Percentiles rank a stretch among this genome's conserved stretches.
phyloP scores from a whole-genome alignment of 2,888 invertebrate species.

The Dugesia japonica region DNA sequence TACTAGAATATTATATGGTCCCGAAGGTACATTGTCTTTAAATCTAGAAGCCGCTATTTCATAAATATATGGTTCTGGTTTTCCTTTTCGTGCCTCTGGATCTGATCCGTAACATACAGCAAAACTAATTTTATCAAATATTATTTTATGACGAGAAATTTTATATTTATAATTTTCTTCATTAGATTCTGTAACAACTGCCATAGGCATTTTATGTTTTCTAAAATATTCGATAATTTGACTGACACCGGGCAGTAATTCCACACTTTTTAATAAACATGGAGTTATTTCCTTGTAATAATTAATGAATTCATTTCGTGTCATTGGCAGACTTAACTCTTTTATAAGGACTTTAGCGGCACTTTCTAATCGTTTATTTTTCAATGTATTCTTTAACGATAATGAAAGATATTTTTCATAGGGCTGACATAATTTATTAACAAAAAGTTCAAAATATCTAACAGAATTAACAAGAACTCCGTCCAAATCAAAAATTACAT shows the following conservation, averaged over 20 bases:
- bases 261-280: neutral
- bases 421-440: conserved; percentile 11
- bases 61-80: conserved; percentile 63
- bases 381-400: neutral
- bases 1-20: conserved; percentile 57
- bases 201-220: conserved; percentile 61
- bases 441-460: neutral
- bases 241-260: conserved; percentile 55
- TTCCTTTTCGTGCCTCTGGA: neutral
- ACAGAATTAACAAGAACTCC: conserved; percentile 29
- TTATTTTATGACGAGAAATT: conserved; percentile 36
- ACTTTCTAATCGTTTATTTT: neutral
- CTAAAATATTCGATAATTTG: conserved; percentile 62
- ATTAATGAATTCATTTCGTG: conserved; percentile 6
- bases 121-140: conserved; percentile 12
- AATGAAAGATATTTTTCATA: conserved; percentile 22
- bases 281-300: neutral
- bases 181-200: conserved; percentile 70
- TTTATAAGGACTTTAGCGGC: conserved; percentile 1
- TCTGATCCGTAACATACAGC: neutral
- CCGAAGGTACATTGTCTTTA: conserved; percentile 38
- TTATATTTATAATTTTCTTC: conserved; percentile 54
- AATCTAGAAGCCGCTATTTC: conserved; percentile 63
- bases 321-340: conserved; percentile 8
- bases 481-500: conserved; percentile 30